phyloP scores from a whole-genome alignment of 2,797 vertebrate species.

The Tragopan temminckii region DNA sequence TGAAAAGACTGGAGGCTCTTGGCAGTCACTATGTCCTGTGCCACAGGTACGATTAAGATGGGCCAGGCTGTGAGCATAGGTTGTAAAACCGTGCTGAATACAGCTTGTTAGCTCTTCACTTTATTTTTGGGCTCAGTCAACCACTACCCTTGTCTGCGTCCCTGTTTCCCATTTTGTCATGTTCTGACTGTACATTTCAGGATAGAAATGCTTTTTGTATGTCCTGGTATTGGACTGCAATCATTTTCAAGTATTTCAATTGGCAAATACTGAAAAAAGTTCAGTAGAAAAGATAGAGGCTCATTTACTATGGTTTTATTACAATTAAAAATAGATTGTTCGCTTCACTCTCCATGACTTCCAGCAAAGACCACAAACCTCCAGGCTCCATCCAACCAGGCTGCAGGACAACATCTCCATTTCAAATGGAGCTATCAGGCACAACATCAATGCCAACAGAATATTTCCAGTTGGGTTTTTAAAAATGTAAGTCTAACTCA shows the following conservation, averaged over 20 bases:
- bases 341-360: background rate
- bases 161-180: background rate
- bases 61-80: background rate
- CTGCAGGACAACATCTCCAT: background rate
- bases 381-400: background rate
- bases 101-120: background rate
- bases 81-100: slow-evolving; percentile 19
- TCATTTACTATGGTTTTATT: background rate
- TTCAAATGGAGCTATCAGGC: background rate
- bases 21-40: background rate
- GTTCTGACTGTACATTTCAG: background rate
- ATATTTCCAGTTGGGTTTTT: background rate
- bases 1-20: background rate
- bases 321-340: background rate
- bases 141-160: background rate
- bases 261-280: background rate
- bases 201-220: background rate
- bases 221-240: background rate
- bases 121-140: slow-evolving; percentile 17
- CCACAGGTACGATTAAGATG: background rate
- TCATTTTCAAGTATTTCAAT: background rate
- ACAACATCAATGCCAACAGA: background rate
- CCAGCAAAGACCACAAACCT: background rate
- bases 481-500: background rate
- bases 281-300: background rate